Conservation (phyloP, 1,140 invertebrate genomes). For the Diploscapter pachys region DNA sequence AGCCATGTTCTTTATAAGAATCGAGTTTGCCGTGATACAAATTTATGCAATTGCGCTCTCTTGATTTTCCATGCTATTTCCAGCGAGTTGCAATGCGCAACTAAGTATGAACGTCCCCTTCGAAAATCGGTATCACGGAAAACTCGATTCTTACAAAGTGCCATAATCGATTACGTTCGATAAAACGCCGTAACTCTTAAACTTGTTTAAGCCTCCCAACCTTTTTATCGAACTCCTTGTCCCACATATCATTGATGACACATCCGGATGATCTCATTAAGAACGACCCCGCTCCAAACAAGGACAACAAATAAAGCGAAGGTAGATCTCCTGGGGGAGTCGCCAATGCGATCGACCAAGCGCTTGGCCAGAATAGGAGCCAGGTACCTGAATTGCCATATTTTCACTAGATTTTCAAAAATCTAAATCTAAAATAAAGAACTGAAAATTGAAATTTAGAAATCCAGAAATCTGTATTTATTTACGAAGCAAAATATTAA, state of each 20-base stretch:
- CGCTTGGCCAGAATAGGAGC: slow-evolving; percentile 90
- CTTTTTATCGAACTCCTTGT: slow-evolving; percentile 84
- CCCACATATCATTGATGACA: slow-evolving; percentile 98
- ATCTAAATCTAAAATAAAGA: slow-evolving; percentile 9
- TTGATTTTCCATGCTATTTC: background rate
- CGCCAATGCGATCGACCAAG: slow-evolving; percentile 87
- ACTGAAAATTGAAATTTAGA: slow-evolving; percentile 18
- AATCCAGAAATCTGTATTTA: slow-evolving; percentile 24
- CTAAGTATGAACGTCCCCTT: too few species aligned
- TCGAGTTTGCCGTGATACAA: too few species aligned
- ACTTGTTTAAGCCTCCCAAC: slow-evolving; percentile 60
- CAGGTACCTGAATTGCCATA: slow-evolving; percentile 71
- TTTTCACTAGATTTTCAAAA: slow-evolving; percentile 18
- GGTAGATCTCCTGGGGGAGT: slow-evolving; percentile 71
- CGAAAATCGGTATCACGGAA: too few species aligned
- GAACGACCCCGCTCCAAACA: slow-evolving; percentile 84
- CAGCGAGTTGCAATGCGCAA: background rate
- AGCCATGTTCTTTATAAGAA: background rate
- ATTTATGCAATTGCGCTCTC: too few species aligned
- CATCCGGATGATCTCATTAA: slow-evolving; percentile 91
- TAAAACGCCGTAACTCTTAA: slow-evolving; percentile 52
- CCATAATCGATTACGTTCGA: slow-evolving; percentile 73
- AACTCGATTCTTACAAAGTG: too few species aligned
- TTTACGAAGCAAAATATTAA: slow-evolving; percentile 23
- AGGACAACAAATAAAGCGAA: slow-evolving; percentile 70